phyloP scores from a whole-genome alignment of 1,140 invertebrate species.

The Drosophila sucinea region DNA sequence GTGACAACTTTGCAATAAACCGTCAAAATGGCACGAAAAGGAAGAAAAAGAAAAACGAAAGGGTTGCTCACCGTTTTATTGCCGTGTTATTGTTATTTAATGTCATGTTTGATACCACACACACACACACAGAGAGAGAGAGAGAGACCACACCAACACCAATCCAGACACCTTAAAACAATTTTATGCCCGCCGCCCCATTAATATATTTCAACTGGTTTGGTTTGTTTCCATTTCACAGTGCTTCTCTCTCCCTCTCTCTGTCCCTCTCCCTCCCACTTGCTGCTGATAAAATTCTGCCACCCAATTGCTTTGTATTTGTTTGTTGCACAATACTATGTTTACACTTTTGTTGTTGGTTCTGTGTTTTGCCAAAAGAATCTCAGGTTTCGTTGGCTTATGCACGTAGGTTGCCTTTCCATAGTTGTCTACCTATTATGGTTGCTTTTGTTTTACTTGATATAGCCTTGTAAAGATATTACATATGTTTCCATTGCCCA shows the following conservation, averaged over 20 bases:
- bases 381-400: constrained; percentile 68
- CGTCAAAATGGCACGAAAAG: constrained; percentile 48
- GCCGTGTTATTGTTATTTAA: constrained; percentile 78
- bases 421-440: constrained; percentile 36
- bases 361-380: constrained; percentile 63
- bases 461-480: constrained; percentile 52
- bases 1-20: constrained; percentile 55
- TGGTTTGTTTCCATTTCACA: constrained; percentile 53
- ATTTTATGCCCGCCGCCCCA: constrained; percentile 71
- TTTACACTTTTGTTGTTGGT: constrained; percentile 34
- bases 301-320: constrained; percentile 51
- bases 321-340: constrained; percentile 60
- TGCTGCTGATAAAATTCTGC: constrained; percentile 46
- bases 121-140: constrained; percentile 54
- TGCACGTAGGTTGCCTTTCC: constrained; percentile 65
- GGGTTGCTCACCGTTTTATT: constrained; percentile 67
- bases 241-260: constrained; percentile 25
- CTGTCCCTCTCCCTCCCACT: constrained; percentile 2
- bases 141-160: constrained; percentile 15
- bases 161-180: constrained; percentile 58
- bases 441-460: constrained; percentile 20
- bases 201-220: constrained; percentile 73
- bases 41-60: constrained; percentile 39
- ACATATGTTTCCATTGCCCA: constrained; percentile 40
- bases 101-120: constrained; percentile 69